phyloP scores from a whole-genome alignment of 2,113 vertebrate genomes.

The Oreamnos americanus region DNA sequence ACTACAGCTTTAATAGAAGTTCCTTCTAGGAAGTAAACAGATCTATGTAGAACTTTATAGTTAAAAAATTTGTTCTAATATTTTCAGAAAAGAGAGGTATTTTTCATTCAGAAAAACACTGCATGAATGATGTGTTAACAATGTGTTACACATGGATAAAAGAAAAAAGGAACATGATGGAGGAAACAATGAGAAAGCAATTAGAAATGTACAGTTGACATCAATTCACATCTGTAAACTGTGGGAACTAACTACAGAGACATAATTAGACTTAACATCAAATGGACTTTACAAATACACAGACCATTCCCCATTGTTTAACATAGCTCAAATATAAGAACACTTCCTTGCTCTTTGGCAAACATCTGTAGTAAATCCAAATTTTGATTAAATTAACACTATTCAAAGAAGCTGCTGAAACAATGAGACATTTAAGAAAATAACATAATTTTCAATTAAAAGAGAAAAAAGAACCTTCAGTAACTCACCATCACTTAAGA shows the following conservation, averaged over 20 bases:
- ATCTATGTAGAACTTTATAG: neutral
- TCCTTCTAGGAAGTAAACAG: neutral
- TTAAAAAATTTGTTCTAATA: neutral
- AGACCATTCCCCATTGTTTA: conserved; percentile 10
- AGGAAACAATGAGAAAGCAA: conserved; percentile 27
- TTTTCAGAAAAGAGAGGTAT: neutral
- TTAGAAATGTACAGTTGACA: conserved; percentile 22
- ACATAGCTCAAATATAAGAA: conserved; percentile 14
- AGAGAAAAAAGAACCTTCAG: neutral
- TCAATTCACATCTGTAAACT: conserved; percentile 20
- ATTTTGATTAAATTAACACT: conserved; percentile 33
- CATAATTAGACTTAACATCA: conserved; percentile 15
- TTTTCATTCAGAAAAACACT: conserved; percentile 5
- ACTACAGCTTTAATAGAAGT: neutral
- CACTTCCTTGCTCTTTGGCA: conserved; percentile 16
- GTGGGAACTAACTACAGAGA: neutral
- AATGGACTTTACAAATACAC: neutral
- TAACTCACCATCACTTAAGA: neutral
- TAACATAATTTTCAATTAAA: neutral
- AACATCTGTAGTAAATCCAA: conserved; percentile 37
- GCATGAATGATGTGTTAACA: conserved; percentile 9
- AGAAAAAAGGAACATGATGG: conserved; percentile 4
- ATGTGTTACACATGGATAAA: neutral
- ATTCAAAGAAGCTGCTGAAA: conserved; percentile 2
- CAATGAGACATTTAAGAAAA: conserved; percentile 36